Evolutionary conservation across 1,140 invertebrate genomes (phyloP).

Genomic region (Linepithema humile): DNA sequence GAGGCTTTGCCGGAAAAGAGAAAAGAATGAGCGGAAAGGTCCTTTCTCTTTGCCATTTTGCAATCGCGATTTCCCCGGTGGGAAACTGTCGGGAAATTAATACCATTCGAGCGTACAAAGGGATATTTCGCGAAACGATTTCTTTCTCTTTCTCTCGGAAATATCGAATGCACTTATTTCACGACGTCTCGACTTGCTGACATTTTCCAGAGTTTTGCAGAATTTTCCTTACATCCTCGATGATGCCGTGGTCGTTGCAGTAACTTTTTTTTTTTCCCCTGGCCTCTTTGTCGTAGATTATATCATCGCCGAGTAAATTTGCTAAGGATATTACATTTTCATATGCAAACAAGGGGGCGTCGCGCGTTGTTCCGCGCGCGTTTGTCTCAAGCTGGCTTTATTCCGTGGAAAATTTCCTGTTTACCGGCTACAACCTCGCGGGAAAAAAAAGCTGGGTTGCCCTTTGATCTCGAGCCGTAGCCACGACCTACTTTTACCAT

Average conservation of each 20-base stretch:
- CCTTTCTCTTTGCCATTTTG: neutral
- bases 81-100: neutral
- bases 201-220: neutral
- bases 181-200: neutral
- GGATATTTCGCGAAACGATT: neutral
- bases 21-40: neutral
- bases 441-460: constrained; percentile 26
- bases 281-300: constrained; percentile 42
- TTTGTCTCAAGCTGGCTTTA: constrained; percentile 56
- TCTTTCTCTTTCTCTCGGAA: neutral
- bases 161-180: neutral
- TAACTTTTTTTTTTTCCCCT: constrained; percentile 49
- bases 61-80: constrained; percentile 7
- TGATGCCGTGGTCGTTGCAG: constrained; percentile 26
- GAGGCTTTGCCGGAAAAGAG: neutral
- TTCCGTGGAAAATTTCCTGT: constrained; percentile 60
- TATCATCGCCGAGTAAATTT: constrained; percentile 59
- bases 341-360: constrained; percentile 52
- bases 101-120: neutral
- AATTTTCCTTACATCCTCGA: constrained; percentile 20
- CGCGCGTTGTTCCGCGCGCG: constrained; percentile 15
- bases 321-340: constrained; percentile 66
- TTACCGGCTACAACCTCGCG: constrained; percentile 36
- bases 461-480: constrained; percentile 41
- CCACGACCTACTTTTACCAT: constrained; percentile 42